phyloP scores from a whole-genome alignment of 2,888 invertebrate genomes.

The Orgyia antiqua region DNA sequence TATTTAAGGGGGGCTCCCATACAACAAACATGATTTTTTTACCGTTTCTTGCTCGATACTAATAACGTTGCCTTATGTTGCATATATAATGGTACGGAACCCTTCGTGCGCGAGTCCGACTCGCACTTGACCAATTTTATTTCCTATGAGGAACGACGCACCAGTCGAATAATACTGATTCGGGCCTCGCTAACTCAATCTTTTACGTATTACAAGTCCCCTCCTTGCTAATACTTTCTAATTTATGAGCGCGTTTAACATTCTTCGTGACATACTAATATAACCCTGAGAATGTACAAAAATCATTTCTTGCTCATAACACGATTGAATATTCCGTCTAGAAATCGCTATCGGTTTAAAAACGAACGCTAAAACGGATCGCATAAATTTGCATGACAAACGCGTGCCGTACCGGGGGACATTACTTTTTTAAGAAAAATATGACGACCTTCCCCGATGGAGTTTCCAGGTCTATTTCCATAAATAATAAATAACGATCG shows the following conservation, averaged over 20 bases:
- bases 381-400: conserved; percentile 76
- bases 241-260: conserved; percentile 37
- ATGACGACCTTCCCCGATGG: conserved; percentile 70
- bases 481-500: conserved; percentile 76
- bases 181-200: conserved; percentile 14
- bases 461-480: conserved; percentile 73
- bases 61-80: too few species aligned
- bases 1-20: too few species aligned
- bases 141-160: too few species aligned
- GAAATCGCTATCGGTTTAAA: conserved; percentile 69
- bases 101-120: too few species aligned
- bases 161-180: too few species aligned
- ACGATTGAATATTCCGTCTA: conserved; percentile 64
- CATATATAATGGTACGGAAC: too few species aligned
- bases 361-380: conserved; percentile 65
- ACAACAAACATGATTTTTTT: too few species aligned
- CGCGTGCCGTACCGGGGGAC: conserved; percentile 55
- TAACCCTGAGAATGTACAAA: conserved; percentile 46
- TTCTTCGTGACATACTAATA: conserved; percentile 50
- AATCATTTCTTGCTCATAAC: conserved; percentile 50
- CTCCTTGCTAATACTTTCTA: conserved; percentile 22
- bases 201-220: conserved; percentile 10
- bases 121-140: too few species aligned
- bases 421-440: conserved; percentile 75
- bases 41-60: too few species aligned